phyloP scores from a whole-genome alignment of 2,888 invertebrate genomes.

The Drosophila borealis region DNA sequence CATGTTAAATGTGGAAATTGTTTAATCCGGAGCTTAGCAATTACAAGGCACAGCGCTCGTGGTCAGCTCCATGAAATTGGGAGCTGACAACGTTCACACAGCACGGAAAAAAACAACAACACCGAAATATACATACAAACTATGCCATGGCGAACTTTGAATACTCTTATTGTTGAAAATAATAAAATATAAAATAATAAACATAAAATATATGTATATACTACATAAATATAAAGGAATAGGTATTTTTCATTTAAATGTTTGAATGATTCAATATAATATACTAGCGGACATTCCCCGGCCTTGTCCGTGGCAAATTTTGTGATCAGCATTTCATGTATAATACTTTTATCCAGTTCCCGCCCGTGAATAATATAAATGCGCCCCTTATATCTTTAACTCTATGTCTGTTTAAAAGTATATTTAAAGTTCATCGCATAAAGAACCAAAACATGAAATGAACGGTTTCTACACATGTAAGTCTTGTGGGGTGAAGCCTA shows the following conservation, averaged over 20 bases:
- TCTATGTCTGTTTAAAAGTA: no score
- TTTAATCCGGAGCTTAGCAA: slow-evolving; percentile 74
- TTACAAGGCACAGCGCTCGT: slow-evolving; percentile 70
- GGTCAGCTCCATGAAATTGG: slow-evolving; percentile 78
- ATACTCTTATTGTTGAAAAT: slow-evolving; percentile 18
- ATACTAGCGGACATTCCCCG: no score
- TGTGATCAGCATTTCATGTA: no score
- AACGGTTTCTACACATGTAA: no score
- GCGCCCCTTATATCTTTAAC: no score
- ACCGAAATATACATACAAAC: neutral
- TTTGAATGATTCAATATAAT: no score
- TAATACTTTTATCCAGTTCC: no score
- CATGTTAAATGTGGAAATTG: slow-evolving; percentile 81
- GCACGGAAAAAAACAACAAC: slow-evolving; percentile 22
- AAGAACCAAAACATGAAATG: no score
- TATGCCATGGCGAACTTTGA: neutral
- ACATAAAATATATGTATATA: neutral
- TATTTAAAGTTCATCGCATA: no score
- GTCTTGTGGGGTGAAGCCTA: no score
- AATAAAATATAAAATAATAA: neutral
- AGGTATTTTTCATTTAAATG: neutral
- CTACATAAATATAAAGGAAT: neutral
- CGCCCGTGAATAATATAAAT: no score
- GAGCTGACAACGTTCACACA: slow-evolving; percentile 51
- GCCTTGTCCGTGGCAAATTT: no score